phyloP scores from a whole-genome alignment of 30 jellyfish, hydroid and myxozoan genomes.

The Cassiopea andromeda region DNA sequence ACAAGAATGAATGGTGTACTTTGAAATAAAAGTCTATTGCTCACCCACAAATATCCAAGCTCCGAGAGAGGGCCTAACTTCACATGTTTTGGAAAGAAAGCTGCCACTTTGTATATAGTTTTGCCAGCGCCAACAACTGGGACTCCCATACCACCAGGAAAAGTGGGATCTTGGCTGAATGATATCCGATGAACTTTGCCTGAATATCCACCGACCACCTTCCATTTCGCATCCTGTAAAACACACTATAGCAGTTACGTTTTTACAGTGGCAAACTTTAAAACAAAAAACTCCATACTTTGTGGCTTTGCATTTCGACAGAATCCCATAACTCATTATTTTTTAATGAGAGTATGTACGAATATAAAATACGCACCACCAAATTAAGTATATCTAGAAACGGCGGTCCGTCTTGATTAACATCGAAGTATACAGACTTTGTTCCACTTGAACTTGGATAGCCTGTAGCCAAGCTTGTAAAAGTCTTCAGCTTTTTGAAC shows the following conservation, averaged over 20 bases:
- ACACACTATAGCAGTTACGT: background rate
- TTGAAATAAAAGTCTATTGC: background rate
- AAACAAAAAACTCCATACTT: too few species aligned
- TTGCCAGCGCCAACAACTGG: slow-evolving; percentile 95
- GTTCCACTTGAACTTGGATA: slow-evolving; percentile 90
- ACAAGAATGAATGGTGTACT: too few species aligned
- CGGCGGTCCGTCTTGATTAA: slow-evolving; percentile 95
- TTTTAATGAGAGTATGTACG: background rate
- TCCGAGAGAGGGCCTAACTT: slow-evolving; percentile 79
- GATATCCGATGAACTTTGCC: slow-evolving; percentile 34
- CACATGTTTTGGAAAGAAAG: slow-evolving; percentile 82
- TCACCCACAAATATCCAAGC: slow-evolving; percentile 81
- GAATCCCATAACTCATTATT: too few species aligned
- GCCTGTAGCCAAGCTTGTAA: slow-evolving; percentile 76
- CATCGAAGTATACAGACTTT: slow-evolving; percentile 78
- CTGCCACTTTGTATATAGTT: slow-evolving; percentile 80
- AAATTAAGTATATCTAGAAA: slow-evolving; percentile 72
- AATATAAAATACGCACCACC: slow-evolving; percentile 49
- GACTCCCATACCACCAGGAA: slow-evolving; percentile 90
- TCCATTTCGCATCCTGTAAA: slow-evolving; percentile 84
- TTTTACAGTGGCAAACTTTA: too few species aligned
- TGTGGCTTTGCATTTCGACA: too few species aligned
- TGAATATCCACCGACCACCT: slow-evolving; percentile 75
- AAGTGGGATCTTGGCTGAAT: slow-evolving; percentile 78
- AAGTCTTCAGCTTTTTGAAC: slow-evolving; percentile 56